Evolutionary conservation across 1,140 invertebrate species (phyloP).

Genomic region (Varroa destructor): DNA sequence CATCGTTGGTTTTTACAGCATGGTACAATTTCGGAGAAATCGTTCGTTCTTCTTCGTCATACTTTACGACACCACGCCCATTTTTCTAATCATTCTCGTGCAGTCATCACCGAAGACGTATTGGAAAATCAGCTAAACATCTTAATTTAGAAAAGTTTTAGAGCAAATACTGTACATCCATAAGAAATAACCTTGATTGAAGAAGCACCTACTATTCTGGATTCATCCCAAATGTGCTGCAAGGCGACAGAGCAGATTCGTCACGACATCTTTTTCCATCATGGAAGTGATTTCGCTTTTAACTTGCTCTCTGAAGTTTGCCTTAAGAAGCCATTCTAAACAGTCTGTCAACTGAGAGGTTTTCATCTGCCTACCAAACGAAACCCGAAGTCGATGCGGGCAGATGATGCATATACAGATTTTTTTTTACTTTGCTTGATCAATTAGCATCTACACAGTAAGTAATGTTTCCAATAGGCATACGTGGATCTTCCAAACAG

Average conservation of each 20-base stretch:
- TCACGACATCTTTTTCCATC: not conserved
- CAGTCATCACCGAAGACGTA: not conserved
- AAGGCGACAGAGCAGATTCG: not conserved
- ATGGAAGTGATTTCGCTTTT: not conserved
- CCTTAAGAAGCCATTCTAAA: too few species aligned
- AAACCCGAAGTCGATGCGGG: too few species aligned
- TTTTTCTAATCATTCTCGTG: slow-evolving; percentile 8
- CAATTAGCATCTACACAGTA: too few species aligned
- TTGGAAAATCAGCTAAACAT: not conserved
- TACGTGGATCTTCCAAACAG: too few species aligned
- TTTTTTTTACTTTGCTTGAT: too few species aligned
- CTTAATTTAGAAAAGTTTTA: not conserved
- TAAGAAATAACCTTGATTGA: not conserved
- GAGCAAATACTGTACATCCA: not conserved
- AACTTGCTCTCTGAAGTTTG: not conserved
- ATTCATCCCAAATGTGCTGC: not conserved
- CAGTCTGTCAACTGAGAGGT: too few species aligned
- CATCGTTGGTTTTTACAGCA: too few species aligned
- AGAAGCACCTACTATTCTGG: not conserved
- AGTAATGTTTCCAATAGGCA: too few species aligned
- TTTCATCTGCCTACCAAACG: too few species aligned
- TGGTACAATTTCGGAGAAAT: not conserved
- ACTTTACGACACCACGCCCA: slow-evolving; percentile 2
- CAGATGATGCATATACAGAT: too few species aligned
- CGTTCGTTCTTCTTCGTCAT: slow-evolving; percentile 7